Evolutionary conservation across 2,797 vertebrate species (phyloP).

Genomic region (Pseudochirops corinnae): DNA sequence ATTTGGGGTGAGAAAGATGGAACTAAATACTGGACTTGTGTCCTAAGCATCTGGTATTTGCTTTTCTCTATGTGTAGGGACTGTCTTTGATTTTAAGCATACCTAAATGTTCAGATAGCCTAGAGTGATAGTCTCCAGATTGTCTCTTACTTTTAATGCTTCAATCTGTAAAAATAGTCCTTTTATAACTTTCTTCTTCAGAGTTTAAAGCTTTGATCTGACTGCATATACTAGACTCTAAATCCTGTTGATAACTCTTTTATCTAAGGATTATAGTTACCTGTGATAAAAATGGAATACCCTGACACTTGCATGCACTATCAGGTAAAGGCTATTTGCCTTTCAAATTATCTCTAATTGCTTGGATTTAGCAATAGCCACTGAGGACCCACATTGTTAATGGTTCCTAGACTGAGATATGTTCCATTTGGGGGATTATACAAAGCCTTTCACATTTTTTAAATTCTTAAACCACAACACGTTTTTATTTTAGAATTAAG

Average conservation of each 20-base stretch:
- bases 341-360: conserved; percentile 21
- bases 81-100: neutral
- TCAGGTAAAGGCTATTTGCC: conserved; percentile 16
- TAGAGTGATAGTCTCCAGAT: neutral
- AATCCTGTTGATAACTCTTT: conserved; percentile 38
- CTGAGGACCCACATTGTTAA: neutral
- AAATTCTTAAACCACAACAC: neutral
- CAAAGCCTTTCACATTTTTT: neutral
- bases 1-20: neutral
- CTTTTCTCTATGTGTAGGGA: neutral
- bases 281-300: neutral
- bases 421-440: neutral
- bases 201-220: neutral
- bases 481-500: conserved; percentile 5
- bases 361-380: conserved; percentile 20
- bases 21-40: neutral
- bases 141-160: neutral
- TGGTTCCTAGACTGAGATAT: neutral
- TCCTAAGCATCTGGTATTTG: neutral
- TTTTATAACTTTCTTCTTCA: conserved; percentile 4
- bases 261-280: conserved; percentile 20
- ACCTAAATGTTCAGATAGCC: neutral
- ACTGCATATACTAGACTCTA: neutral
- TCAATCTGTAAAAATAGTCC: neutral
- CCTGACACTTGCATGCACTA: neutral